phyloP scores from a whole-genome alignment of 2,888 invertebrate species.

The Xestia xanthographa region DNA sequence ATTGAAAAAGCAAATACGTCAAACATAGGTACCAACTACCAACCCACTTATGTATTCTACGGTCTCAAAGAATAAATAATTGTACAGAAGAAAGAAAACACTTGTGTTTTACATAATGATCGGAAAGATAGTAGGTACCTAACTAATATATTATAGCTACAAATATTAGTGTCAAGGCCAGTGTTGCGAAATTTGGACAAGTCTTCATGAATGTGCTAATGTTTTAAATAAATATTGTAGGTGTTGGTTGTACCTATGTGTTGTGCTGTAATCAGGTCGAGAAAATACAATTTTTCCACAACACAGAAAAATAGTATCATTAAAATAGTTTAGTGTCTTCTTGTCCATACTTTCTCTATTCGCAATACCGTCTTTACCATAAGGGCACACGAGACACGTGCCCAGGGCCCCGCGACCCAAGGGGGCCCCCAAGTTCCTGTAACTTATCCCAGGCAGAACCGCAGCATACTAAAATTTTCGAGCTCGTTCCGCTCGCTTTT shows the following conservation, averaged over 20 bases:
- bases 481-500: too few relatives aligned
- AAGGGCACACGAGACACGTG: too few relatives aligned
- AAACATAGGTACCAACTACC: background rate
- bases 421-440: too few relatives aligned
- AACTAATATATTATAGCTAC: background rate
- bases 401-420: too few relatives aligned
- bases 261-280: background rate
- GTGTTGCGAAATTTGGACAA: conserved; percentile 32
- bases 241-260: background rate
- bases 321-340: background rate
- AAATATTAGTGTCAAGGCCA: conserved; percentile 50
- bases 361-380: too few relatives aligned
- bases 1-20: conserved; percentile 7
- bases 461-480: too few relatives aligned
- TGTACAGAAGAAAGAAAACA: background rate
- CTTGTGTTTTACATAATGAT: background rate
- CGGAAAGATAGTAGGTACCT: too few relatives aligned
- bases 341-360: background rate
- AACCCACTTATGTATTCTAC: background rate
- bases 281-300: background rate
- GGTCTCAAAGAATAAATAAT: background rate
- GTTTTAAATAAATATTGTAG: conserved; percentile 31
- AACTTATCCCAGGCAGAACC: too few relatives aligned
- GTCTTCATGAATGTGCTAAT: conserved; percentile 24
- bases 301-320: background rate